Conservation (phyloP, 1,140 invertebrate species). For the Plectus sambesii region DNA sequence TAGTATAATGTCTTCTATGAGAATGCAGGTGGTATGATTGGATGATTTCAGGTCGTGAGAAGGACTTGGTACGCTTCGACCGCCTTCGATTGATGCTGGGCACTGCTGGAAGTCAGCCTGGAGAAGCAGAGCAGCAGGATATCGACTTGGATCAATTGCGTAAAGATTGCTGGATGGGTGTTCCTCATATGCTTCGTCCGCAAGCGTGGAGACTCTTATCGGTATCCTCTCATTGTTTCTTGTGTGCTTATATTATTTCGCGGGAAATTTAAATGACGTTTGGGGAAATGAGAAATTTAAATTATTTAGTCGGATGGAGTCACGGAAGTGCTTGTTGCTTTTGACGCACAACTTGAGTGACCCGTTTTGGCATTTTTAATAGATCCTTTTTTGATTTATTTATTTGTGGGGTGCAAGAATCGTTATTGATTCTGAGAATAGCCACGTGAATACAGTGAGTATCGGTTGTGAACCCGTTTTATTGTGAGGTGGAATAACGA, state of each 20-base stretch:
- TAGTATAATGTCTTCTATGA: not conserved
- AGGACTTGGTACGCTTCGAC: constrained; percentile 26
- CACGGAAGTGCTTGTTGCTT: no score
- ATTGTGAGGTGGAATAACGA: no score
- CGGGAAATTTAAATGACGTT: no score
- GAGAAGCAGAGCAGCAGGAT: not conserved
- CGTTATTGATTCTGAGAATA: no score
- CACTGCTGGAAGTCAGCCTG: not conserved
- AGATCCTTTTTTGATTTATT: no score
- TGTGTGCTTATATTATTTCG: no score
- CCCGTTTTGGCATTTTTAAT: not conserved
- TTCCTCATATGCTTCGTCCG: constrained; percentile 37
- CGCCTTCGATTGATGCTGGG: constrained; percentile 28
- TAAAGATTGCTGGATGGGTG: constrained; percentile 45
- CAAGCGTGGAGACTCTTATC: constrained; percentile 43
- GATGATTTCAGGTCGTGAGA: constrained; percentile 14
- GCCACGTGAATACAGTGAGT: no score
- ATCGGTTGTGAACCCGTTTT: no score
- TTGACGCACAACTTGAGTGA: no score
- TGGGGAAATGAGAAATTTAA: no score
- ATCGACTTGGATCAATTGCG: constrained; percentile 38
- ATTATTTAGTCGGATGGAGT: no score
- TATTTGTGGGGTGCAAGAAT: no score
- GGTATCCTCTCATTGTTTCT: constrained; percentile 16
- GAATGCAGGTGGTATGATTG: not conserved